These are phyloP conservation scores for Mercenaria mercenaria DNA, from an alignment of 1,140 invertebrate genomes.

Conservation along the genomic window DNA sequence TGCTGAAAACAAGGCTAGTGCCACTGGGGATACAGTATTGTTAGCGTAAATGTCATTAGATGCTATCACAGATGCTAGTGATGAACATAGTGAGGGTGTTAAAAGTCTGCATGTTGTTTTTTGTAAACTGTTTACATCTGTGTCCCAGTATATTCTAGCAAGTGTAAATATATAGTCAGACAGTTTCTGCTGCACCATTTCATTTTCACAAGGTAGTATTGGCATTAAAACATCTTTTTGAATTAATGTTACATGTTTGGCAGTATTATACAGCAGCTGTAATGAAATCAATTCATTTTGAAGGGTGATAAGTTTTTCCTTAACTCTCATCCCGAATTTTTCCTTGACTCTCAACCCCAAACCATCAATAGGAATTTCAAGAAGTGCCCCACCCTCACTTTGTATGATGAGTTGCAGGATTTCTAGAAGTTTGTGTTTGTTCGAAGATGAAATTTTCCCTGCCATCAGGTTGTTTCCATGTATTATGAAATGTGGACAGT, in stretches of 20 bases:
- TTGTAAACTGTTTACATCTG: too few species aligned
- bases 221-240: neutral
- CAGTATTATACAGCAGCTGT: too few species aligned
- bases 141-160: too few species aligned
- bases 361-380: neutral
- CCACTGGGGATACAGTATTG: neutral
- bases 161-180: neutral
- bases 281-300: too few species aligned
- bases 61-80: neutral
- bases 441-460: neutral
- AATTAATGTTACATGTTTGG: too few species aligned
- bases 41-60: neutral
- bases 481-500: conserved; percentile 1
- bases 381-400: neutral
- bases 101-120: neutral
- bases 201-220: neutral
- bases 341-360: neutral
- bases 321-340: neutral
- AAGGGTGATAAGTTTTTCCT: too few species aligned
- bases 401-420: neutral
- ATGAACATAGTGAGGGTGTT: neutral
- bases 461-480: neutral
- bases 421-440: neutral
- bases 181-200: neutral
- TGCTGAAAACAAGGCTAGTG: neutral